These are phyloP conservation scores for Dryocosmus kuriphilus DNA, from an alignment of 2,888 invertebrate species.

Conservation along the genomic window DNA sequence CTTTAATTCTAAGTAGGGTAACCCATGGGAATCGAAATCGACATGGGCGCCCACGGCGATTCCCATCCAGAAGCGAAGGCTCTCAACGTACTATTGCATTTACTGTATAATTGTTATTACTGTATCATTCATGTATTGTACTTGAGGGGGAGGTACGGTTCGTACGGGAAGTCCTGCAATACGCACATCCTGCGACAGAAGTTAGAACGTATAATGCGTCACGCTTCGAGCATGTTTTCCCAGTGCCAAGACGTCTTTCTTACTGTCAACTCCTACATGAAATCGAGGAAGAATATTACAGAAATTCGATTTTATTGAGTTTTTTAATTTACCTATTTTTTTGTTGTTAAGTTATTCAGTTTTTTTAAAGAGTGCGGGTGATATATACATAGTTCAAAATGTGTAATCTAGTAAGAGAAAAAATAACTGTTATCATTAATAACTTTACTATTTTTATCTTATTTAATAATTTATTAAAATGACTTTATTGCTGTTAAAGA, in stretches of 20 bases:
- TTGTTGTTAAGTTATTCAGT: neutral
- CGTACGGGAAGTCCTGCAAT: slow-evolving; percentile 68
- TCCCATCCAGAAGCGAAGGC: slow-evolving; percentile 29
- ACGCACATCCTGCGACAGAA: slow-evolving; percentile 62
- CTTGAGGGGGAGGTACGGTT: slow-evolving; percentile 58
- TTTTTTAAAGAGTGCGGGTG: neutral
- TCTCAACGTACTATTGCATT: slow-evolving; percentile 17
- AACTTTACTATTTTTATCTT: neutral
- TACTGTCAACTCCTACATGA: slow-evolving; percentile 41
- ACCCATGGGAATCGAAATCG: slow-evolving; percentile 36
- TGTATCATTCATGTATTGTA: slow-evolving; percentile 50
- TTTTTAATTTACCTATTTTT: neutral
- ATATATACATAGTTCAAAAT: neutral
- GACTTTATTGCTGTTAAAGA: too few relatives aligned
- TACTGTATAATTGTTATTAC: slow-evolving; percentile 40
- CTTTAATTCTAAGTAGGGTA: slow-evolving; percentile 35
- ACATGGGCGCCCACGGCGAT: slow-evolving; percentile 34
- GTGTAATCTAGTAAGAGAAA: slow-evolving; percentile 24
- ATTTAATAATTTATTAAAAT: neutral
- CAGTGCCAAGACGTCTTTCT: slow-evolving; percentile 43
- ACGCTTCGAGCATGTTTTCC: slow-evolving; percentile 55
- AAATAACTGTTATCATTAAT: neutral
- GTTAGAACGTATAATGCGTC: slow-evolving; percentile 57
- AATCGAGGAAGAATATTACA: neutral
- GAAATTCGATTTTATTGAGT: neutral